These are phyloP conservation scores for Cricetomys ansorgei DNA, from an alignment of 2,113 vertebrate genomes.

Conservation along the genomic window DNA sequence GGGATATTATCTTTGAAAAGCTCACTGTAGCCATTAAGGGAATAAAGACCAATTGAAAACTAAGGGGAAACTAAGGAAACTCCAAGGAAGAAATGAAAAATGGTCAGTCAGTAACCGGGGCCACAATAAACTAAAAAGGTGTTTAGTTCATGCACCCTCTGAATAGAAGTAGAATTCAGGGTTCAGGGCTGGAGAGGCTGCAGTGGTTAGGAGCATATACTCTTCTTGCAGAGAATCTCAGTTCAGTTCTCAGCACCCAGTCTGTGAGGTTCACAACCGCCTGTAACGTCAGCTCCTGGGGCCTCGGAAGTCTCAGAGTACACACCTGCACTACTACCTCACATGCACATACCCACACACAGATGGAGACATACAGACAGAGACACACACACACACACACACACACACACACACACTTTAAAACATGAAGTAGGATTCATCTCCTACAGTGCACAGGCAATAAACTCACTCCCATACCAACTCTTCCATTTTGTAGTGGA, in stretches of 20 bases:
- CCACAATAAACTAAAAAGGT: not conserved
- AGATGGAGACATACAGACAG: too few species aligned
- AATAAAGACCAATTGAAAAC: conserved; percentile 23
- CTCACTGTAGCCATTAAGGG: not conserved
- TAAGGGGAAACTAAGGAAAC: not conserved
- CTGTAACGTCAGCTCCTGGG: not conserved
- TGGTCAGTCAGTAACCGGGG: not conserved
- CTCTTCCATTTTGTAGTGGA: not conserved
- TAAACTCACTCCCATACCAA: not conserved
- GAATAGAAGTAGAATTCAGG: not conserved
- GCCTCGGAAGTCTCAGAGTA: not conserved
- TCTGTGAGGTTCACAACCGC: not conserved
- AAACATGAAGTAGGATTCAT: not conserved
- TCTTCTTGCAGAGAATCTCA: not conserved
- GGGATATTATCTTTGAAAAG: not conserved
- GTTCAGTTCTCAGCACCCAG: not conserved
- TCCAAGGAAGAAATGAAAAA: not conserved
- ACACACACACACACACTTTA: not conserved
- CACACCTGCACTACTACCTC: not conserved
- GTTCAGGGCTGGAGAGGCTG: not conserved
- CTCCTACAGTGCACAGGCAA: not conserved
- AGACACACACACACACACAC: not conserved
- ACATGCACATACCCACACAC: not conserved
- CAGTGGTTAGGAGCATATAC: too few species aligned
- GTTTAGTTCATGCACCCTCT: not conserved